Percentiles rank a stretch among this genome's conserved stretches.
Conservation (phyloP, 2,888 invertebrate genomes). For the Abrostola tripartita region DNA sequence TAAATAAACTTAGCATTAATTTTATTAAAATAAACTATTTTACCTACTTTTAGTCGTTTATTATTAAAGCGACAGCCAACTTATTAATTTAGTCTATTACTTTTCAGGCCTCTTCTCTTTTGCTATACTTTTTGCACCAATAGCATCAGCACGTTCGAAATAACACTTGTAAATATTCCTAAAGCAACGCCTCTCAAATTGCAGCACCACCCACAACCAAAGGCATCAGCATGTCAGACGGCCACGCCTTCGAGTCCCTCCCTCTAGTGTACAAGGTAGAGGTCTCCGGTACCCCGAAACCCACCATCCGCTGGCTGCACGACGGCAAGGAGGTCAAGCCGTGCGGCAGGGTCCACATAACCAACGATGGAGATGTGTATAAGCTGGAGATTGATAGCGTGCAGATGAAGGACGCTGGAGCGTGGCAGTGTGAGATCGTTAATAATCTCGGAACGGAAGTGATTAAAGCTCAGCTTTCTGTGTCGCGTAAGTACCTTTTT, state of each 20-base stretch:
- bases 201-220: slow-evolving; percentile 92
- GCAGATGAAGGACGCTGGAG: slow-evolving; percentile 92
- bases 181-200: slow-evolving; percentile 45
- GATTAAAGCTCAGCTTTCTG: slow-evolving; percentile 91
- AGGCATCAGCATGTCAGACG: slow-evolving; percentile 92
- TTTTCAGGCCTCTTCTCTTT: slow-evolving; percentile 23
- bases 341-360: slow-evolving; percentile 89
- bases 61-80: too few species aligned
- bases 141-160: not conserved
- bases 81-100: too few species aligned
- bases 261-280: slow-evolving; percentile 93
- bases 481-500: slow-evolving; percentile 89
- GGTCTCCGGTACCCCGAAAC: slow-evolving; percentile 93
- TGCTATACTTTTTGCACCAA: slow-evolving; percentile 16
- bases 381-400: slow-evolving; percentile 92
- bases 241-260: slow-evolving; percentile 93
- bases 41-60: too few species aligned
- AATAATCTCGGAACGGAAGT: slow-evolving; percentile 95
- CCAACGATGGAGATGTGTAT: slow-evolving; percentile 91
- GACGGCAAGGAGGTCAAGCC: slow-evolving; percentile 92
- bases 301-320: slow-evolving; percentile 93
- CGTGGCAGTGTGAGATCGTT: slow-evolving; percentile 93
- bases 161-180: not conserved
- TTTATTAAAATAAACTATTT: too few species aligned
- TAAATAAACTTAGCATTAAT: too few species aligned